Evolutionary conservation across 2,888 invertebrate species (phyloP).

Genomic region (Myopa tessellatipennis): DNA sequence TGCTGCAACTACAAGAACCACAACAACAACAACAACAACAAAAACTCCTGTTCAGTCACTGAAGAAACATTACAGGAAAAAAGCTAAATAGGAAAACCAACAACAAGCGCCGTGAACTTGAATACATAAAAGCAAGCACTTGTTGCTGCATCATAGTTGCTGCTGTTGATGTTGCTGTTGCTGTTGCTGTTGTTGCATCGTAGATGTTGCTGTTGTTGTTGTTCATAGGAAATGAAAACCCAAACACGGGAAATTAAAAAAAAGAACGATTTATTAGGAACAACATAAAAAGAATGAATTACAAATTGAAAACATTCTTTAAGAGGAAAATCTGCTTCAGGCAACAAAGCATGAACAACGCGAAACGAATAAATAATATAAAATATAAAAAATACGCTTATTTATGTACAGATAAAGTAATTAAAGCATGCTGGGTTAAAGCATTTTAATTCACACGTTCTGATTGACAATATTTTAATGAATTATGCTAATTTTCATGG

Average conservation of each 20-base stretch:
- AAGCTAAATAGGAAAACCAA: background rate
- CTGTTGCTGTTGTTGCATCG: background rate
- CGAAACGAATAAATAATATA: too few relatives aligned
- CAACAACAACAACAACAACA: constrained; percentile 5
- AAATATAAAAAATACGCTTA: too few relatives aligned
- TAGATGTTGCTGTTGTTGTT: background rate
- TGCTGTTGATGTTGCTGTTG: constrained; percentile 1
- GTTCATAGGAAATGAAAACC: background rate
- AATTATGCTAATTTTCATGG: too few relatives aligned
- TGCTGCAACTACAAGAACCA: background rate
- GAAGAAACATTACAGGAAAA: background rate
- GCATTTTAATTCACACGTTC: too few relatives aligned
- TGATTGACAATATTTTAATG: background rate
- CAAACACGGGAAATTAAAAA: background rate
- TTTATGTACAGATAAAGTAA: too few relatives aligned
- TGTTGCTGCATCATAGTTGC: background rate
- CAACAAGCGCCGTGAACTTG: constrained; percentile 32
- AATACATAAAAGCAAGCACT: constrained; percentile 12
- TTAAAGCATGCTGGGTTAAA: too few relatives aligned
- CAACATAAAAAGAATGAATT: too few relatives aligned
- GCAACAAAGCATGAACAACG: too few relatives aligned
- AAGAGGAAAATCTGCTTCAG: background rate
- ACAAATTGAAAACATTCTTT: background rate
- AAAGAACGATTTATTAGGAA: background rate
- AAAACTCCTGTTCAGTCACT: background rate